A percentile compares a stretch with the other conserved stretches of the same genome.
Evolutionary conservation across 2,113 vertebrate genomes (phyloP).

Genomic region (Odobenus rosmarus): DNA sequence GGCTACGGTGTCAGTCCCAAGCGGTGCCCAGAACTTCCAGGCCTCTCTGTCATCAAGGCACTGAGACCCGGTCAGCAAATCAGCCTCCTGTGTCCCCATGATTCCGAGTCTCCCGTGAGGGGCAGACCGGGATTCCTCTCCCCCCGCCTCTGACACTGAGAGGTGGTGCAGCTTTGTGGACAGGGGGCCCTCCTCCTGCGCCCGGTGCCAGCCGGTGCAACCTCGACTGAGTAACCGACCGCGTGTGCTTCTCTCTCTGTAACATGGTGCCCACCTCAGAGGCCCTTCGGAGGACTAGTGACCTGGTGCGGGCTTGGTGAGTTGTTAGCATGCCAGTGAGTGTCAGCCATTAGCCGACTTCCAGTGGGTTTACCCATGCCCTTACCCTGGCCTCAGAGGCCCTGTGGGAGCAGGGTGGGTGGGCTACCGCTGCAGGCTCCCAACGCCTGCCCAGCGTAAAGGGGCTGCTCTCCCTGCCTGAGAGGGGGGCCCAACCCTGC

Average conservation of each 20-base stretch:
- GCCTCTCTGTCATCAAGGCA: background rate
- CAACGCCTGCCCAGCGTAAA: background rate
- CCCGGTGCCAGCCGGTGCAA: background rate
- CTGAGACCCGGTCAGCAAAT: background rate
- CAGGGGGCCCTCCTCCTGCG: background rate
- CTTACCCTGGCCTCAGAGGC: background rate
- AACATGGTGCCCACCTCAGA: background rate
- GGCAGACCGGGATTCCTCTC: no score
- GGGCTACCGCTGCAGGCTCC: background rate
- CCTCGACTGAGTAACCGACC: background rate
- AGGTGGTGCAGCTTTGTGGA: no score
- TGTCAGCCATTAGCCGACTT: no score
- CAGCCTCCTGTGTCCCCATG: no score
- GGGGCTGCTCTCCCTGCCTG: background rate
- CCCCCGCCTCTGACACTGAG: background rate
- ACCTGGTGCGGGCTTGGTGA: background rate
- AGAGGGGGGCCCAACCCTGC: background rate
- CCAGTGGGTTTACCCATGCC: background rate
- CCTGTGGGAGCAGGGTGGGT: background rate
- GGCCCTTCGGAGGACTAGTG: background rate
- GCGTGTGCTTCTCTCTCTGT: rapidly evolving
- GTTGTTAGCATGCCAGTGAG: background rate
- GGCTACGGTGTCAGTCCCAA: background rate
- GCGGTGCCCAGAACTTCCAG: background rate
- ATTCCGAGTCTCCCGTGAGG: background rate